phyloP scores from a whole-genome alignment of 2,888 invertebrate genomes.

The Philonicus albiceps region DNA sequence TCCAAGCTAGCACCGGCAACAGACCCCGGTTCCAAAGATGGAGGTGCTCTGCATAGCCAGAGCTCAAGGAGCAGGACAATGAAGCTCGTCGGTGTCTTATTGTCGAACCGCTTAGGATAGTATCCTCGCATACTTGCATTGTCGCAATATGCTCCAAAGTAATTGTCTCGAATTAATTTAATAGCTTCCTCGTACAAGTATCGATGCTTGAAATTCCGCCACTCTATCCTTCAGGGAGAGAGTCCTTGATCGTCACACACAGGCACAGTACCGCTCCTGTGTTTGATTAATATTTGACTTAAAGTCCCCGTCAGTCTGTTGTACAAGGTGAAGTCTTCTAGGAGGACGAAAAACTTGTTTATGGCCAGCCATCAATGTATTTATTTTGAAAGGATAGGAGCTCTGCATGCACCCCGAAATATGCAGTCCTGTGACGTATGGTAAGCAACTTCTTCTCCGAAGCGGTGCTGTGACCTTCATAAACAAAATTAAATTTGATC shows the following conservation, averaged over 20 bases:
- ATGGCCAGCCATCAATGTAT: neutral
- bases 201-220: constrained; percentile 20
- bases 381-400: neutral
- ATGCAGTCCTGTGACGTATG: neutral
- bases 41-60: neutral
- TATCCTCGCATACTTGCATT: constrained; percentile 12
- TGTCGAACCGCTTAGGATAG: constrained; percentile 7
- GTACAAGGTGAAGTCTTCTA: neutral
- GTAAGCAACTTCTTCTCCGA: neutral
- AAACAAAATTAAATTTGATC: constrained; percentile 16
- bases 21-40: neutral
- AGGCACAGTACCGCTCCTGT: neutral
- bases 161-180: constrained; percentile 38
- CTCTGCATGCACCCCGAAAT: neutral
- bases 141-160: constrained; percentile 28
- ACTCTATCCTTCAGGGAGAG: neutral
- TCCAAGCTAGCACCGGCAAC: neutral
- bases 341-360: neutral
- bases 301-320: neutral
- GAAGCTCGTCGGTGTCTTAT: constrained; percentile 12
- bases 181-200: constrained; percentile 30
- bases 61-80: constrained; percentile 32
- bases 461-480: neutral
- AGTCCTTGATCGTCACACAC: neutral
- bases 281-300: constrained; percentile 32